Percentiles rank a stretch among this genome's conserved stretches.
phyloP scores from a whole-genome alignment of 2,113 vertebrate genomes.

The Hippocampus barbouri region DNA sequence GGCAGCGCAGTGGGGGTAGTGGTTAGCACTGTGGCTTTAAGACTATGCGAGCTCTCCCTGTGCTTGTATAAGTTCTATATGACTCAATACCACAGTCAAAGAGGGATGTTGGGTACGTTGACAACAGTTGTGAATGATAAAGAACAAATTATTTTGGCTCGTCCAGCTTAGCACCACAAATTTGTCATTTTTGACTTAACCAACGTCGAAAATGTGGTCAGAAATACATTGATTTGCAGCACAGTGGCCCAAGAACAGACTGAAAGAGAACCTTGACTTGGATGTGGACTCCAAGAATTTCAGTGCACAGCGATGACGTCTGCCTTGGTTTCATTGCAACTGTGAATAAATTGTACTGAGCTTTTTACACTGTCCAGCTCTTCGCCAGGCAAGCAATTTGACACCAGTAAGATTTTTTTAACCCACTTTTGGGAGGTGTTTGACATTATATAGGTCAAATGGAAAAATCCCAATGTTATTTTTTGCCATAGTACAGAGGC shows the following conservation, averaged over 20 bases:
- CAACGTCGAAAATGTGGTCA: background rate
- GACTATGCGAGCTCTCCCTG: background rate
- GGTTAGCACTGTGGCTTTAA: background rate
- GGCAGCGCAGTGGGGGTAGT: background rate
- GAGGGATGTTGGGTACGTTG: background rate
- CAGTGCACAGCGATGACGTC: background rate
- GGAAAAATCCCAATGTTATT: conserved; percentile 3
- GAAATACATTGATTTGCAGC: background rate
- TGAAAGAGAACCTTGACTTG: background rate
- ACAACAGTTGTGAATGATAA: background rate
- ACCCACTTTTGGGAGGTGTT: background rate
- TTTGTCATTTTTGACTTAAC: background rate
- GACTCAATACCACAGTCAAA: background rate
- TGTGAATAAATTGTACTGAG: background rate
- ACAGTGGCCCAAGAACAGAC: background rate
- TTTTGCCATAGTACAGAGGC: background rate
- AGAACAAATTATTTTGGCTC: background rate
- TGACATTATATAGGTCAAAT: background rate
- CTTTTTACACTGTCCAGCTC: background rate
- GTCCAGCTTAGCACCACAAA: background rate
- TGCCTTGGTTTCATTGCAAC: background rate
- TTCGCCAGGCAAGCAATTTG: background rate
- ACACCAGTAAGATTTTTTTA: background rate
- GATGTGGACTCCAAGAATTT: background rate
- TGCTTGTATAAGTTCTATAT: background rate